Conservation (phyloP, 1,140 invertebrate genomes). For the Melanaphis sacchari region DNA sequence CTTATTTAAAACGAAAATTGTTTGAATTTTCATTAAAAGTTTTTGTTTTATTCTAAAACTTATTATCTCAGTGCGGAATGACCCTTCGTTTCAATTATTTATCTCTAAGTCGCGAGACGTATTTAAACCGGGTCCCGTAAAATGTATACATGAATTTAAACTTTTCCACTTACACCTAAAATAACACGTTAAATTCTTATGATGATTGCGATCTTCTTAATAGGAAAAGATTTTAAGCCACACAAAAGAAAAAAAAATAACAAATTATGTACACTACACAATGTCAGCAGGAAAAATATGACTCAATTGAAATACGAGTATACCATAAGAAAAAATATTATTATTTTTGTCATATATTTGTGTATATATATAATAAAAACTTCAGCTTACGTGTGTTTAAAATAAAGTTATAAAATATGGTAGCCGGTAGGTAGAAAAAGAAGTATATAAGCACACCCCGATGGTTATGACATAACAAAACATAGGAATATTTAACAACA, state of each 20-base stretch:
- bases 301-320: neutral
- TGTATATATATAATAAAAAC: neutral
- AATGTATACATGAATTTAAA: conserved; percentile 31
- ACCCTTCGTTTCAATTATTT: conserved; percentile 24
- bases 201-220: neutral
- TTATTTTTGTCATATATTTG: neutral
- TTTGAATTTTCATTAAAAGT: conserved; percentile 30
- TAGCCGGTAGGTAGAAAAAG: neutral
- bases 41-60: conserved; percentile 20
- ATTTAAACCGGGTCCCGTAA: conserved; percentile 17
- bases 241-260: neutral
- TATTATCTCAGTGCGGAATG: neutral
- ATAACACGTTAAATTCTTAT: conserved; percentile 13
- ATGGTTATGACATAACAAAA: neutral
- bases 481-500: neutral
- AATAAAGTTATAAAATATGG: neutral
- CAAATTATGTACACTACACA: neutral
- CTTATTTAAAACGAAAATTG: neutral
- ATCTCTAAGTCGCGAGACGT: neutral
- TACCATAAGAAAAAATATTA: neutral
- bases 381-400: neutral
- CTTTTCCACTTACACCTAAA: neutral
- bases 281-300: neutral
- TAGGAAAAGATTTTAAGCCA: neutral
- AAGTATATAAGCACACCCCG: no score